Conservation (phyloP, 2,113 vertebrate genomes). For the Sakesphorus luctuosus region DNA sequence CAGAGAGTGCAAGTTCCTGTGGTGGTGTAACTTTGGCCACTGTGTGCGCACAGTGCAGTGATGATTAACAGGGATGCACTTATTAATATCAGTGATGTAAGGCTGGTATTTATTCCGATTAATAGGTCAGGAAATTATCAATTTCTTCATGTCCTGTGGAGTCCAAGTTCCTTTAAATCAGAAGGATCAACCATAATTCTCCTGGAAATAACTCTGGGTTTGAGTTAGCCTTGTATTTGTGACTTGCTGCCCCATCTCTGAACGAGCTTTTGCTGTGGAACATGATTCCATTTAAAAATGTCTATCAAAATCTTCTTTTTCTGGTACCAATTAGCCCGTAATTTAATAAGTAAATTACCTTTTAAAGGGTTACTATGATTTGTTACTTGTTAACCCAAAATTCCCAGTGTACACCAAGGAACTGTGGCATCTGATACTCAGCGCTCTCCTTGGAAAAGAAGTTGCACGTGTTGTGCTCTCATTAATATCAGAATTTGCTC, state of each 20-base stretch:
- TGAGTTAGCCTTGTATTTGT: neutral
- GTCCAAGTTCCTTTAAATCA: neutral
- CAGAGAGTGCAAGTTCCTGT: slow-evolving; percentile 54
- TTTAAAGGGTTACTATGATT: slow-evolving; percentile 37
- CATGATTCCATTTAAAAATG: neutral
- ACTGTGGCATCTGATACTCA: neutral
- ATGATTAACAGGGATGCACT: slow-evolving; percentile 44
- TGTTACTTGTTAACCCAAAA: slow-evolving; percentile 63
- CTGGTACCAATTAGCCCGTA: neutral
- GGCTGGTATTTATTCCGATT: neutral
- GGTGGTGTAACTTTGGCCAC: slow-evolving; percentile 50
- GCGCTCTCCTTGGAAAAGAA: neutral
- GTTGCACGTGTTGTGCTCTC: neutral
- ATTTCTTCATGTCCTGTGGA: neutral
- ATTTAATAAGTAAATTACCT: slow-evolving; percentile 51
- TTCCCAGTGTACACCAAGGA: neutral
- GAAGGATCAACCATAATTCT: neutral
- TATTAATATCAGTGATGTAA: slow-evolving; percentile 17
- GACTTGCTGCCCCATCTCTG: neutral
- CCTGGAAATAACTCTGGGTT: neutral
- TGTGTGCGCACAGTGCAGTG: neutral
- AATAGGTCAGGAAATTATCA: neutral
- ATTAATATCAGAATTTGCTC: neutral
- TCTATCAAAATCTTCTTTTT: neutral
- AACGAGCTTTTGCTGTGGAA: neutral